Evolutionary conservation across 2,888 invertebrate species (phyloP).

Genomic region (Nemotelus nigrinus): DNA sequence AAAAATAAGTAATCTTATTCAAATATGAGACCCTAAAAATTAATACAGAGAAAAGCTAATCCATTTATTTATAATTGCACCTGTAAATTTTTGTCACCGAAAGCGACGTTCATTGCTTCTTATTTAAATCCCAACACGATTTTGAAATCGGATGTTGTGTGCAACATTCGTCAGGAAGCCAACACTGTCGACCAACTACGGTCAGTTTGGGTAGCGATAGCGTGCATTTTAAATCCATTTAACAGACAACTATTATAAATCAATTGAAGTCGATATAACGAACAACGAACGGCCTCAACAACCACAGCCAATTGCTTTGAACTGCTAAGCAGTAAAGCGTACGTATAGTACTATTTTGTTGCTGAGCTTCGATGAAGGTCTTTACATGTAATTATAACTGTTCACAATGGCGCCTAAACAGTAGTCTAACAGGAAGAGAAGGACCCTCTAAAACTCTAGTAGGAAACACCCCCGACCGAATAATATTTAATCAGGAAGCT

Average conservation of each 20-base stretch:
- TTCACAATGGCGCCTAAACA: neutral
- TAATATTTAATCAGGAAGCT: neutral
- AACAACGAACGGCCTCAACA: neutral
- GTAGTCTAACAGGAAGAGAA: neutral
- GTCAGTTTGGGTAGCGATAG: neutral
- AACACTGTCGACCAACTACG: no score
- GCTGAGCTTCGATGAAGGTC: neutral
- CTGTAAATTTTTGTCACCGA: no score
- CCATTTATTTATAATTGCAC: no score
- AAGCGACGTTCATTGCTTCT: no score
- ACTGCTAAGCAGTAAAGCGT: neutral
- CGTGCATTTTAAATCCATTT: constrained; percentile 14
- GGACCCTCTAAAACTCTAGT: no score
- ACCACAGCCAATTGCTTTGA: constrained; percentile 1
- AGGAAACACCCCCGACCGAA: neutral
- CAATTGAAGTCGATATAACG: constrained; percentile 1
- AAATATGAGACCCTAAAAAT: no score
- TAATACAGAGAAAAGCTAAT: no score
- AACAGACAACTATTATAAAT: constrained; percentile 10
- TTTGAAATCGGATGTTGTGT: no score
- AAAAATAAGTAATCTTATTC: no score
- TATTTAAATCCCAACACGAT: no score
- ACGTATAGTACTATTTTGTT: neutral
- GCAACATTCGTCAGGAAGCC: no score
- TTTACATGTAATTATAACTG: neutral